A percentile compares a stretch with the other conserved stretches of the same genome.
phyloP scores from a whole-genome alignment of 2,888 invertebrate species.

The Ornithoptera alexandrae region DNA sequence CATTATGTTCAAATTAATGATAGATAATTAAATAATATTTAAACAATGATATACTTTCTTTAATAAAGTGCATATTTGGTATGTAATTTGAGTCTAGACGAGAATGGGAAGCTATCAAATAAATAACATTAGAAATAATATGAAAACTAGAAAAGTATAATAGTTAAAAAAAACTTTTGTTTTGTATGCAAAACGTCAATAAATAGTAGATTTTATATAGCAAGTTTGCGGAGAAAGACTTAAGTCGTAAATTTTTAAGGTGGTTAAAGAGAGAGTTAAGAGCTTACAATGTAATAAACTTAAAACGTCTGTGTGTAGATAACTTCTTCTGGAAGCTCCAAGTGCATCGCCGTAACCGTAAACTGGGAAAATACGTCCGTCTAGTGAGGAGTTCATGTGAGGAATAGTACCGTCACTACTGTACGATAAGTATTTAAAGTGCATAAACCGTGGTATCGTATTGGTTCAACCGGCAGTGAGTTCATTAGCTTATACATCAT shows the following conservation, averaged over 20 bases:
- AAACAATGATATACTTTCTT: too few species aligned
- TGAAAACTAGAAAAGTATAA: neutral
- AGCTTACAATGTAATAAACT: conserved; percentile 27
- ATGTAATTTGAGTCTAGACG: neutral
- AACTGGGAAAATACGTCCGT: conserved; percentile 21
- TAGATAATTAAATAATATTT: too few species aligned
- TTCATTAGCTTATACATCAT: too few species aligned
- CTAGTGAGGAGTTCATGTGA: conserved; percentile 2
- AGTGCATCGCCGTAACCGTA: conserved; percentile 27
- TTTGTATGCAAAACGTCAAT: neutral
- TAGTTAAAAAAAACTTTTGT: neutral
- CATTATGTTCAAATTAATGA: too few species aligned
- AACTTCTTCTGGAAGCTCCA: conserved; percentile 17
- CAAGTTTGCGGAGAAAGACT: conserved; percentile 10
- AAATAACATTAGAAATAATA: neutral
- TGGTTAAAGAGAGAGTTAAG: conserved; percentile 18
- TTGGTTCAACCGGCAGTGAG: too few species aligned
- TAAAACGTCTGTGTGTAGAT: conserved; percentile 23
- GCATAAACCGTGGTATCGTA: too few species aligned
- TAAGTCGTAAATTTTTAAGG: conserved; percentile 20
- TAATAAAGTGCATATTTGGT: neutral
- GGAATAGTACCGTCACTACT: neutral
- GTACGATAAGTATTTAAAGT: neutral
- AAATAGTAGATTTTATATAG: neutral
- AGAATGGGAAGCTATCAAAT: neutral